Evolutionary conservation across 2,113 vertebrate genomes (phyloP).

Genomic region (Leptodactylus fuscus): DNA sequence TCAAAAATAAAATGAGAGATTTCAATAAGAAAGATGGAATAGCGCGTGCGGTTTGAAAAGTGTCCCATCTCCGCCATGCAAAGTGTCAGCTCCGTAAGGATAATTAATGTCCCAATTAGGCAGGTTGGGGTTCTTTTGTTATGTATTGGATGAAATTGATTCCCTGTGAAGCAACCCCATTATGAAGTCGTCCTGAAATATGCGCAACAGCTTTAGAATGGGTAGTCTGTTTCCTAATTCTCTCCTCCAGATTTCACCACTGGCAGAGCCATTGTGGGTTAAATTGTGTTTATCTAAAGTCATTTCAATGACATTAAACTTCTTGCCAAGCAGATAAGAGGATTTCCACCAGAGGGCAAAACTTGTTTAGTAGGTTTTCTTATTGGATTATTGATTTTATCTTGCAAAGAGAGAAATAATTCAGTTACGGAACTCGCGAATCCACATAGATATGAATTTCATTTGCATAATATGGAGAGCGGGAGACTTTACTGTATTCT

Average conservation of each 20-base stretch:
- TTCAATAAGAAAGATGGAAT: constrained; percentile 59
- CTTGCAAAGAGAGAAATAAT: constrained; percentile 26
- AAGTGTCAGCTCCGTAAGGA: constrained; percentile 59
- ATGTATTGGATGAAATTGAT: constrained; percentile 60
- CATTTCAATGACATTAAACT: constrained; percentile 62
- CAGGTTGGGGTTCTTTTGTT: constrained; percentile 59
- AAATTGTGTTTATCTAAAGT: constrained; percentile 62
- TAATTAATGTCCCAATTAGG: constrained; percentile 61
- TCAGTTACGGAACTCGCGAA: constrained; percentile 3
- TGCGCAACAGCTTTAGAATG: constrained; percentile 61
- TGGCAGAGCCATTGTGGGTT: constrained; percentile 59
- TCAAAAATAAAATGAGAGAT: constrained; percentile 57
- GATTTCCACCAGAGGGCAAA: constrained; percentile 60
- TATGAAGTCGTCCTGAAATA: constrained; percentile 58
- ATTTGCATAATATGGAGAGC: constrained; percentile 6
- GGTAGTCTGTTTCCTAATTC: constrained; percentile 57
- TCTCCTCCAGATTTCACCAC: constrained; percentile 57
- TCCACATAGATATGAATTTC: constrained; percentile 23
- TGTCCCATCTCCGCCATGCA: constrained; percentile 54
- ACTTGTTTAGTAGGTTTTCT: constrained; percentile 52
- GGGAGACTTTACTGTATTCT: not conserved
- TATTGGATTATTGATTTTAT: constrained; percentile 55
- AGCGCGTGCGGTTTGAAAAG: constrained; percentile 53
- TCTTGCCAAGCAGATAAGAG: constrained; percentile 60
- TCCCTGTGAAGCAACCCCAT: constrained; percentile 61